phyloP scores from a whole-genome alignment of 2,113 vertebrate genomes.

The Lasiurus cinereus region DNA sequence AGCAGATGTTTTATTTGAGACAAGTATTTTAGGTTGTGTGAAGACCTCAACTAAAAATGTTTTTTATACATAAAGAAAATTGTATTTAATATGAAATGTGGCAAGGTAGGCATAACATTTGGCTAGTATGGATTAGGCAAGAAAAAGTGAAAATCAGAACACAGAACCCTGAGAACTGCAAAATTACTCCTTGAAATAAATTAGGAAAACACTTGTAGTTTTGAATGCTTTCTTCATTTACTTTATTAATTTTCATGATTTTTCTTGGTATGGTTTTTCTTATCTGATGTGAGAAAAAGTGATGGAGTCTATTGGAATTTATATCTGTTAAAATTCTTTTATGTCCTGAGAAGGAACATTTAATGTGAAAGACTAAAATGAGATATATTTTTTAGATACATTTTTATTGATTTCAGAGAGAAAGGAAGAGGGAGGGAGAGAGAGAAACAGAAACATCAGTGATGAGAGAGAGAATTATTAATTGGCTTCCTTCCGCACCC shows the following conservation, averaged over 20 bases:
- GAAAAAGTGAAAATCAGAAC: conserved; percentile 59
- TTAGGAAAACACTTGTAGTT: conserved; percentile 29
- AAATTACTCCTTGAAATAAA: background rate
- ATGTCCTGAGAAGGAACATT: background rate
- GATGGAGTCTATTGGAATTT: background rate
- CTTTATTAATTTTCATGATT: conserved; percentile 25
- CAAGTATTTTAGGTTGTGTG: conserved; percentile 64
- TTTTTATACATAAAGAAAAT: conserved; percentile 61
- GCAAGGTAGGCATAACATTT: conserved; percentile 19
- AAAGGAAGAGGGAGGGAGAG: too few relatives aligned
- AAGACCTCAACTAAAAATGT: conserved; percentile 67
- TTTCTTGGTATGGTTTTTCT: background rate
- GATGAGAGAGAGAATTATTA: too few relatives aligned
- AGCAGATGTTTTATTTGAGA: conserved; percentile 78
- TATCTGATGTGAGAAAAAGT: background rate
- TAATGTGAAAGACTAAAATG: background rate
- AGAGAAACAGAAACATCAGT: too few relatives aligned
- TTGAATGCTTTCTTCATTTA: background rate
- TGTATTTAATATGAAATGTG: conserved; percentile 66
- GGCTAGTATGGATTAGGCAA: conserved; percentile 56
- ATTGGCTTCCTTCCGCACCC: too few relatives aligned
- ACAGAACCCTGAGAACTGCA: background rate
- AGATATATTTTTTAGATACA: background rate
- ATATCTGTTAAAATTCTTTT: background rate
- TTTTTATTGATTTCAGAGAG: too few relatives aligned